A percentile compares a stretch with the other conserved stretches of the same genome.
Conservation (phyloP, 2,888 invertebrate genomes). For the Aphidoletes aphidimyza region DNA sequence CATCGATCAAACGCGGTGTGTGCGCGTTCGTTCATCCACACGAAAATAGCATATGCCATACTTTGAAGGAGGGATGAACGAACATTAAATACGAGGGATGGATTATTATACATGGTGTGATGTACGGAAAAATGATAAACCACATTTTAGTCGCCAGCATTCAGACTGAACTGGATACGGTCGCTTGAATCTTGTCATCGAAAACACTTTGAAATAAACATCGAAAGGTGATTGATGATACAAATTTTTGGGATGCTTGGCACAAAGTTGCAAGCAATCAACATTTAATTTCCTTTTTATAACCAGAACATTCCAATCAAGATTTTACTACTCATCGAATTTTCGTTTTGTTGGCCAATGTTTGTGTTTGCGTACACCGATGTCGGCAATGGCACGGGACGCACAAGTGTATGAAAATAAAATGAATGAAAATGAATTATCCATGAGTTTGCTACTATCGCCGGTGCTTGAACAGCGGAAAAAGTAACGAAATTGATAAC, state of each 20-base stretch:
- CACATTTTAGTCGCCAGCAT: not conserved
- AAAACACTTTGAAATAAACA: not conserved
- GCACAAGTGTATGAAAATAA: not conserved
- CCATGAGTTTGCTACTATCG: not conserved
- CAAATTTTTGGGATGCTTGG: slow-evolving; percentile 35
- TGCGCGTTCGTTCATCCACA: too few relatives aligned
- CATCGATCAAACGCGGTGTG: slow-evolving; percentile 3
- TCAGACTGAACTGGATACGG: not conserved
- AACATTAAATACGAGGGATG: not conserved
- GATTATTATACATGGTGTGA: not conserved
- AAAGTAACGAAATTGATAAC: slow-evolving; percentile 33
- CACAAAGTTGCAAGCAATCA: slow-evolving; percentile 51
- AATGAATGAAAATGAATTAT: slow-evolving; percentile 35
- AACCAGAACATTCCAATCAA: slow-evolving; percentile 49
- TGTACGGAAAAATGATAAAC: not conserved
- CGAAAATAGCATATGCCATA: not conserved
- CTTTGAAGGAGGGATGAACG: not conserved
- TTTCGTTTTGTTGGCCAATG: too few relatives aligned
- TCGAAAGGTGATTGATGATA: slow-evolving; percentile 50
- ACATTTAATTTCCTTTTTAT: slow-evolving; percentile 50
- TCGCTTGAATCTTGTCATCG: not conserved
- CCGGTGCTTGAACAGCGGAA: not conserved
- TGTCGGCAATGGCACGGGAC: too few relatives aligned
- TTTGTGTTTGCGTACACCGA: too few relatives aligned
- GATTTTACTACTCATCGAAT: slow-evolving; percentile 49